Conservation (phyloP, 2,113 vertebrate genomes). For the Rhinoderma darwinii region DNA sequence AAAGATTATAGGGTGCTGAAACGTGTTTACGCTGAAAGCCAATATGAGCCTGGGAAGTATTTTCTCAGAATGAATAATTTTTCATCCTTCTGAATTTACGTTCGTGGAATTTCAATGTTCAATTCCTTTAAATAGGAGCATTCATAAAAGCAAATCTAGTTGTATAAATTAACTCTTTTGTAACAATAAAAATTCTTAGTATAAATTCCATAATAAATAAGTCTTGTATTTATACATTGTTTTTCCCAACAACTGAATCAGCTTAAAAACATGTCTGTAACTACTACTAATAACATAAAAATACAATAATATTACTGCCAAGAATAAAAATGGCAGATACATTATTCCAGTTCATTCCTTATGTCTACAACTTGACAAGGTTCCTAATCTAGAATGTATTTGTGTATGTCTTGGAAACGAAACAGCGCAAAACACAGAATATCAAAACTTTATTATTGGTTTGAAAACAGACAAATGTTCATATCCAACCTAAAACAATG, state of each 20-base stretch:
- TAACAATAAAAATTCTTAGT: background rate
- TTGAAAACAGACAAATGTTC: background rate
- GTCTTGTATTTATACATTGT: background rate
- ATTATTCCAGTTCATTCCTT: background rate
- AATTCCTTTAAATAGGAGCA: conserved; percentile 1
- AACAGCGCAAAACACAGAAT: background rate
- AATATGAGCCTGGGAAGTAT: background rate
- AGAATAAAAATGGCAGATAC: background rate
- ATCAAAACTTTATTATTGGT: background rate
- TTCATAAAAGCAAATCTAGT: background rate
- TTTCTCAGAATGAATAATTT: conserved; percentile 48
- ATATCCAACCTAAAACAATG: too few species aligned
- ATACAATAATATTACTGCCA: background rate
- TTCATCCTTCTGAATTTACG: background rate
- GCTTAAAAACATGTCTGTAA: background rate
- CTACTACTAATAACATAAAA: background rate
- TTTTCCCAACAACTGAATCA: conserved; percentile 1
- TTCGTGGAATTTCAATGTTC: conserved; percentile 19
- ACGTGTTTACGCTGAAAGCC: conserved; percentile 1
- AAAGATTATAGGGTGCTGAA: background rate
- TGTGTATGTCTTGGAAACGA: background rate
- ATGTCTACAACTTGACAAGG: background rate
- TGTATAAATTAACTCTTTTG: background rate
- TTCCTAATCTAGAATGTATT: background rate
- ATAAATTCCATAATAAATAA: background rate